Evolutionary conservation across 2,113 vertebrate genomes (phyloP).

Genomic region (Leptobrachium leishanense): DNA sequence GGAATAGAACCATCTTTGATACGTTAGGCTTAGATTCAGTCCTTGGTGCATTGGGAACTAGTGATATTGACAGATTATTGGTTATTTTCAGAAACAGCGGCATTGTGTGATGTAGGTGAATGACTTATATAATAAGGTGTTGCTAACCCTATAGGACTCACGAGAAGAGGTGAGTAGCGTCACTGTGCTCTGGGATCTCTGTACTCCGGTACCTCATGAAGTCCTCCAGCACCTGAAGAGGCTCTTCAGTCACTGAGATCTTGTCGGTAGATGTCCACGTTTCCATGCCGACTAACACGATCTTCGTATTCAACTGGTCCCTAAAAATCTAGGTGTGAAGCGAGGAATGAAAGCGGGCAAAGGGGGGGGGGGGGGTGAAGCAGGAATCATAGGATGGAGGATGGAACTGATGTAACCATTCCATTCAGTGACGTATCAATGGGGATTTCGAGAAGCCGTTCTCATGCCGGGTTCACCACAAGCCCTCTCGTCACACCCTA

Average conservation of each 20-base stretch:
- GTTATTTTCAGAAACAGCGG: background rate
- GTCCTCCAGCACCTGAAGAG: conserved; percentile 79
- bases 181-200: conserved; percentile 78
- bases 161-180: conserved; percentile 91
- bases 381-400: background rate
- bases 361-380: background rate
- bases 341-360: conserved; percentile 2
- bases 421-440: too few relatives aligned
- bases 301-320: conserved; percentile 92
- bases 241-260: conserved; percentile 79
- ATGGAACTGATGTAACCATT: background rate
- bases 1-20: too few relatives aligned
- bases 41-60: background rate
- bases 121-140: conserved; percentile 44
- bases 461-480: too few relatives aligned
- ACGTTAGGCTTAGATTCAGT: too few relatives aligned
- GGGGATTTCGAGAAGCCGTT: too few relatives aligned
- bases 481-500: too few relatives aligned
- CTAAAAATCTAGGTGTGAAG: conserved; percentile 80
- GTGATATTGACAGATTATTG: background rate
- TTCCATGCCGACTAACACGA: conserved; percentile 96
- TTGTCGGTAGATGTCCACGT: conserved; percentile 86
- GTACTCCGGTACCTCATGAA: conserved; percentile 88
- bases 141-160: conserved; percentile 63
- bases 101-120: background rate